Evolutionary conservation across 2,113 vertebrate genomes (phyloP), one percentile per base, ranked within the genome.

Genomic region (Hemicordylus capensis): DNA sequence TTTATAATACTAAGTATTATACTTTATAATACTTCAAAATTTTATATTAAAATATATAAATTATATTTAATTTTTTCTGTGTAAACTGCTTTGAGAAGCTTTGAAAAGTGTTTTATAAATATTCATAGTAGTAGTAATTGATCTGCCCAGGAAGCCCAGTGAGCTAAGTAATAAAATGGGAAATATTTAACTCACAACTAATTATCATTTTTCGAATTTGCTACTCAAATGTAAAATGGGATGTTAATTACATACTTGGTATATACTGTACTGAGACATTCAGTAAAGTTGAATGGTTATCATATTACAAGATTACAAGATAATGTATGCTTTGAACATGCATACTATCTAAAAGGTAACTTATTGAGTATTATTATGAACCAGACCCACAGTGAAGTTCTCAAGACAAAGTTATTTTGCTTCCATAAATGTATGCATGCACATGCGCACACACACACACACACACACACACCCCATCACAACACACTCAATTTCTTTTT

Each of bases 331-430:
- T 31, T 22, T 66, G 61, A 42, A 76, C 70, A 15, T 17, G 39
- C 24, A 3, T 67, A 39, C 4, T 54, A 26, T 42, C 54, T 26
- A 69, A 70, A 76, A 12, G 28, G 5, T 20, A 22, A 82, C 42
- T 6, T 64, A 70, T 34, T 70, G 37, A 69, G 37, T 14, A 51
- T 12, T 39, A 78, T 90, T 88, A 75, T 81, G 37, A 85, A 79
- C 58, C 6, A 44, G 7, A 81, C 79, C 82, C 83, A 4, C 15
- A 61, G 3, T 11, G 83, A 80, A 20, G 6, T 89, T 0, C 15
- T 84, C 22, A 59, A 85, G 56, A 92, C 87, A 24, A 90, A 89
- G 34, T 79, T 67, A 80, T 37, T 46, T 73, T 34, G 69, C 56
- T 73, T 73, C 83, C 76, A 74, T 89, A 8, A 1, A 26, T 86